Percentiles rank a stretch among this genome's conserved stretches.
Conservation (phyloP, 2,113 vertebrate genomes). For the Oreochromis aureus region DNA sequence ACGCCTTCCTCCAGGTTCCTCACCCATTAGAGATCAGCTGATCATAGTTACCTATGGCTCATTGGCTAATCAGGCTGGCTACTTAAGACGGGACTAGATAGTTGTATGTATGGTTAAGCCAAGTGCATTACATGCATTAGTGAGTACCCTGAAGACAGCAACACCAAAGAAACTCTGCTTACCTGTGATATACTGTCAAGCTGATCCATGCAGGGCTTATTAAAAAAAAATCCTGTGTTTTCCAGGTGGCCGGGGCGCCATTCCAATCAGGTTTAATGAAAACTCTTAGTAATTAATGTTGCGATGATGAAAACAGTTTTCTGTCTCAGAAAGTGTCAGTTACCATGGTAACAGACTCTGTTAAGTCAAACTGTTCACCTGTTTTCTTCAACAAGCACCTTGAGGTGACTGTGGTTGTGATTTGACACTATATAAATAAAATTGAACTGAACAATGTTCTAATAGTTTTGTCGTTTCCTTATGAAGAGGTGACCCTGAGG, state of each 20-base stretch:
- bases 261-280: neutral
- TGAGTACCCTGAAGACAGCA: neutral
- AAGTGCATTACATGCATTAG: neutral
- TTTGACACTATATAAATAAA: neutral
- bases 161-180: neutral
- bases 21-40: neutral
- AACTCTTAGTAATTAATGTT: neutral
- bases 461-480: neutral
- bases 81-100: neutral
- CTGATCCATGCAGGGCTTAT: neutral
- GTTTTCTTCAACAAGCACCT: neutral
- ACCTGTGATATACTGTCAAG: neutral
- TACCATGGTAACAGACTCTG: neutral
- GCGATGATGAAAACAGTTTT: neutral
- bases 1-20: neutral
- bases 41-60: neutral
- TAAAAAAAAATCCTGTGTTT: neutral
- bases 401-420: neutral
- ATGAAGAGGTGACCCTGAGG: neutral
- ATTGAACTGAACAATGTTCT: neutral
- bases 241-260: rapidly evolving
- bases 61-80: neutral
- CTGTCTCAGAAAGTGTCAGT: neutral
- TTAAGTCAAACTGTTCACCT: neutral
- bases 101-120: neutral